Percentiles rank a stretch among this genome's conserved stretches.
phyloP scores from a whole-genome alignment of 2,113 vertebrate species.

The Apteryx owenii region DNA sequence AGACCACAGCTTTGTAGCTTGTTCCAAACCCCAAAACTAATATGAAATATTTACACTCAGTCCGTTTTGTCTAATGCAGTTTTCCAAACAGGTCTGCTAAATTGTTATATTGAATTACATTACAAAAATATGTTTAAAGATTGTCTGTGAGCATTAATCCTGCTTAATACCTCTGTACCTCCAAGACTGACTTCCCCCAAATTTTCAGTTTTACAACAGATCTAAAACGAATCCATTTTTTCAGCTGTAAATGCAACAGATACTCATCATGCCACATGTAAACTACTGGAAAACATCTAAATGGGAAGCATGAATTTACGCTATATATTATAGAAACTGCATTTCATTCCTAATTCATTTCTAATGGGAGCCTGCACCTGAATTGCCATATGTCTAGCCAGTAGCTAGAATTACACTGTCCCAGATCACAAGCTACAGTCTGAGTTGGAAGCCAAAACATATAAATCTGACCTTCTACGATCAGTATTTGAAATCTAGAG shows the following conservation, averaged over 20 bases:
- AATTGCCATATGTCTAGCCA: neutral
- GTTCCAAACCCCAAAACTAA: neutral
- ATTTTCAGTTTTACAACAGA: neutral
- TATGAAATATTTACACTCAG: neutral
- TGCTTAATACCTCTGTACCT: neutral
- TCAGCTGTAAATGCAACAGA: neutral
- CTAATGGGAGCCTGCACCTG: neutral
- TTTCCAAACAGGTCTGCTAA: neutral
- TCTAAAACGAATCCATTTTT: neutral
- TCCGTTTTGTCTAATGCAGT: neutral
- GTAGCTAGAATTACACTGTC: neutral
- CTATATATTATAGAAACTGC: accelerated
- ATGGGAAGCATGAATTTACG: neutral
- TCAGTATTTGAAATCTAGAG: neutral
- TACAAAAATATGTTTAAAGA: neutral
- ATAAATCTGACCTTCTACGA: neutral
- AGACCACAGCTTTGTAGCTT: neutral
- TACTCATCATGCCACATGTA: neutral
- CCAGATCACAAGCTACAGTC: neutral
- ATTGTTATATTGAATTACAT: neutral
- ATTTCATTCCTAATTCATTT: neutral
- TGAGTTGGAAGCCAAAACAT: neutral
- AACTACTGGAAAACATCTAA: neutral
- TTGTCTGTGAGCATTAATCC: neutral
- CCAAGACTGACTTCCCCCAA: neutral